Evolutionary conservation across 2,113 vertebrate genomes (phyloP), one percentile per base, ranked within the genome.

Genomic region (Marmota flaviventris): DNA sequence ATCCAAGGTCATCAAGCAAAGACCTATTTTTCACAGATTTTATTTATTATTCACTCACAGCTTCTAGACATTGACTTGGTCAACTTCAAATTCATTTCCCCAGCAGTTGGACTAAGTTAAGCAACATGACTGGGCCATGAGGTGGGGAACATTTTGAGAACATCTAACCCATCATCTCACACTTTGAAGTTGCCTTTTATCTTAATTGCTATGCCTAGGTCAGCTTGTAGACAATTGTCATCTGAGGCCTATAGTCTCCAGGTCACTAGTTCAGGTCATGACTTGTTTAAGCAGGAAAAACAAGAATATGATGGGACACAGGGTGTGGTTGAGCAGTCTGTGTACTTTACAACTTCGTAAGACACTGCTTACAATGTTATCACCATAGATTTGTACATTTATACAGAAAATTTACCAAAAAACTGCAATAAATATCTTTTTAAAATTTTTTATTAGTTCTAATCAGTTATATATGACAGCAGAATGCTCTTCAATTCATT

Each of bases 141-240:
- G 39, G 73, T 67, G 86, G 63, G 16, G 29, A 95, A 39, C 8
- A 24, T 94, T 93, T 83, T 48, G 85, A 96, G 77, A 95, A 65
- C 56, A 93, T 85, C 93, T 89, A 91, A 93, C 82, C 69, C 56
- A 72, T 93, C 84, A 95, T 93, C 67, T 85, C 56, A 91, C 73
- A 84, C 75, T 94, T 96, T 94, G 87, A 94, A 96, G 83, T 94
- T 96, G 73, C 82, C 56, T 97, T 97, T 97, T 95, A 94, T 97
- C 84, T 93, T 91, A 93, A 92, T 90, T 88, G 69, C 61, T 75
- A 78, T 69, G 91, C 48, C 73, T 58, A 65, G 53, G 51, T 25
- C 63, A 93, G 69, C 79, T 61, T 93, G 37, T 65, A 73, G 95
- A 51, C 73, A 58, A 81, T 61, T 90, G 88, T 61, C 67, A 58